Conservation (phyloP, 1,140 invertebrate species). For the Drosophila yakuba region DNA sequence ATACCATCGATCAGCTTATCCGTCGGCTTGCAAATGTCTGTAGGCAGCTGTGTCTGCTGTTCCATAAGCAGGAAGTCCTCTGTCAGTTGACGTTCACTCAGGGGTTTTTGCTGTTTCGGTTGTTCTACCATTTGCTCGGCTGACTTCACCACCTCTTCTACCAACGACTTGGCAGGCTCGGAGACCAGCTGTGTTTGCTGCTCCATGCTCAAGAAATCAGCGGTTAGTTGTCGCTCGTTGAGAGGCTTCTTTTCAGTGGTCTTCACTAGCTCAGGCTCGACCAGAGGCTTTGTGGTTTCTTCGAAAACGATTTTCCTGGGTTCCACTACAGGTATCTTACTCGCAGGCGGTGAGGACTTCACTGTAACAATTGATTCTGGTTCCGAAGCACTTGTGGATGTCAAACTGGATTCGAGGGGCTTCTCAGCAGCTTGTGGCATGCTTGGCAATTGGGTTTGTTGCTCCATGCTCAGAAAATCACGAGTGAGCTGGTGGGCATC, state of each 20-base stretch:
- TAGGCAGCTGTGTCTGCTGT: slow-evolving; percentile 54
- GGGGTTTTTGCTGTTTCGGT: slow-evolving; percentile 8
- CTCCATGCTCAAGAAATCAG: slow-evolving; percentile 73
- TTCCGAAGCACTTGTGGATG: slow-evolving; percentile 56
- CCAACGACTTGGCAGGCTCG: slow-evolving; percentile 34
- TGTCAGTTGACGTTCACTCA: slow-evolving; percentile 61
- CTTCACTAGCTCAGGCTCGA: slow-evolving; percentile 13
- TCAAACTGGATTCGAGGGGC: slow-evolving; percentile 46
- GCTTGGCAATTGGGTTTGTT: slow-evolving; percentile 65
- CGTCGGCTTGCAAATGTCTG: slow-evolving; percentile 10
- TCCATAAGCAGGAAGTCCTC: slow-evolving; percentile 72
- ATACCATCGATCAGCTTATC: slow-evolving; percentile 61
- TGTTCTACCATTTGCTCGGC: slow-evolving; percentile 19
- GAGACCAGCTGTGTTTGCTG: slow-evolving; percentile 60
- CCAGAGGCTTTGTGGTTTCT: slow-evolving; percentile 32
- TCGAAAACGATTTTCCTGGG: slow-evolving; percentile 40
- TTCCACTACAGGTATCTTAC: slow-evolving; percentile 63
- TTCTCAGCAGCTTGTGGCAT: slow-evolving; percentile 27
- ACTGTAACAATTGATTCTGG: slow-evolving; percentile 54
- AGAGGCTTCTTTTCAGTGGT: slow-evolving; percentile 24
- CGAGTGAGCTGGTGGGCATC: slow-evolving; percentile 64
- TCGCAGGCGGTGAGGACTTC: slow-evolving; percentile 56
- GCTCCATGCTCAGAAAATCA: slow-evolving; percentile 76
- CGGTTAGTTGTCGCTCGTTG: slow-evolving; percentile 61
- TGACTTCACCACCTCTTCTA: slow-evolving; percentile 36